These are phyloP conservation scores for Apostichopus parvimensis DNA, from an alignment of 35 echinoderm and acorn worm genomes.

Conservation along the genomic window DNA sequence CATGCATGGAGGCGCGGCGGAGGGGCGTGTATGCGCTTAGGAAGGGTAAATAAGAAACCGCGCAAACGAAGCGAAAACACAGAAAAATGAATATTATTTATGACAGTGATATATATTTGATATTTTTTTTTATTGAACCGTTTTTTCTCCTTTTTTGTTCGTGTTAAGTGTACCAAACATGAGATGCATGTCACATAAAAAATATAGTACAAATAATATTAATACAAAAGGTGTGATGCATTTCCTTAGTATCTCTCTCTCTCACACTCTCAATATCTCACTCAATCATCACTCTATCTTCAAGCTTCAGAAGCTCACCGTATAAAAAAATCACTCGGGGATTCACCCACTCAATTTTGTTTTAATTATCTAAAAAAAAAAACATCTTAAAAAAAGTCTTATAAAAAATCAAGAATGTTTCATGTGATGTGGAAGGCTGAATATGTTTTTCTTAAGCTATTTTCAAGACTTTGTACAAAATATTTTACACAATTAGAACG, in stretches of 20 bases:
- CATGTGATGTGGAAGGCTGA: conserved; percentile 60
- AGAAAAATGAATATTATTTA: neutral
- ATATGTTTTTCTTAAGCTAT: conserved; percentile 51
- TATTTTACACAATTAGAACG: conserved; percentile 54
- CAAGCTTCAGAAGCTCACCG: conserved; percentile 29
- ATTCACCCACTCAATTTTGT: neutral
- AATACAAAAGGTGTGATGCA: conserved; percentile 57
- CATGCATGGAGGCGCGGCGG: too few relatives aligned
- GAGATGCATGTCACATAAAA: conserved; percentile 61
- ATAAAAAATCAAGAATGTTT: conserved; percentile 62
- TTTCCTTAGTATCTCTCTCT: neutral
- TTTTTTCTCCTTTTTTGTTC: conserved; percentile 61
- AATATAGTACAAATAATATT: conserved; percentile 58
- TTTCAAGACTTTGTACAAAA: conserved; percentile 55
- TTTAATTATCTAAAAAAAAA: conserved; percentile 12
- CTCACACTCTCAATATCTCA: neutral
- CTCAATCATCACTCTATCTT: neutral
- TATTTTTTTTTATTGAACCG: conserved; percentile 38
- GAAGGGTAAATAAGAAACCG: too few relatives aligned
- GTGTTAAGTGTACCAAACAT: conserved; percentile 53
- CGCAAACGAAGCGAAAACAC: too few relatives aligned
- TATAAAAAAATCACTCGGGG: neutral
- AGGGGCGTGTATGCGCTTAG: too few relatives aligned
- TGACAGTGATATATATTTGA: conserved; percentile 7
- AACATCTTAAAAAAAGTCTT: conserved; percentile 50